A percentile compares a stretch with the other conserved stretches of the same genome.
phyloP scores from a whole-genome alignment of 1,140 invertebrate genomes.

The Epicauta chinensis region DNA sequence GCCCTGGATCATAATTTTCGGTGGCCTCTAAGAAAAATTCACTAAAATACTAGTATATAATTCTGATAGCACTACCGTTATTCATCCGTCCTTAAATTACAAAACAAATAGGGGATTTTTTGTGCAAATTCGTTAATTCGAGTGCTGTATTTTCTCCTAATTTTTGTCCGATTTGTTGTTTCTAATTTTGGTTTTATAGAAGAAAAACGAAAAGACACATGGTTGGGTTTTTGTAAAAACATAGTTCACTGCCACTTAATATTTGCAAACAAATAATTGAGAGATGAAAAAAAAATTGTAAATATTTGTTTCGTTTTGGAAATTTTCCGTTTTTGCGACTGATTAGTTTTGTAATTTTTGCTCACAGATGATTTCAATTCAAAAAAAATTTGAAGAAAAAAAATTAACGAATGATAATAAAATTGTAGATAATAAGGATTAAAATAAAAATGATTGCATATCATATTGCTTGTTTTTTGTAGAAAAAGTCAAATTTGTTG shows the following conservation, averaged over 20 bases:
- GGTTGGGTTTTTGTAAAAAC: conserved; percentile 21
- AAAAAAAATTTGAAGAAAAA: not conserved
- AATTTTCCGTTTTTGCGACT: conserved; percentile 15
- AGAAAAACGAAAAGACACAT: no score
- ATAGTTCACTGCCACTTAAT: conserved; percentile 38
- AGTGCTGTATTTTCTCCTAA: no score
- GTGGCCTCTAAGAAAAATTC: no score
- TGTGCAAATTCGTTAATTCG: no score
- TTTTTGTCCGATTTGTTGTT: no score
- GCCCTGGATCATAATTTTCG: no score
- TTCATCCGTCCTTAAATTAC: no score
- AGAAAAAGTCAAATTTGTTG: not conserved
- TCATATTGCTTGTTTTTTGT: not conserved
- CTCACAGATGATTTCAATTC: conserved; percentile 24
- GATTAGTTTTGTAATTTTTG: conserved; percentile 35
- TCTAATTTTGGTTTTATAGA: no score
- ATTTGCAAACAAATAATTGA: conserved; percentile 23
- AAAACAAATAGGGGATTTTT: no score
- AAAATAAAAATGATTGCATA: conserved; percentile 3
- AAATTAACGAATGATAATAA: not conserved
- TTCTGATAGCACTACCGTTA: no score
- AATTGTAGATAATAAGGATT: not conserved
- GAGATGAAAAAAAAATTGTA: conserved; percentile 16
- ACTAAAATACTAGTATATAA: no score
- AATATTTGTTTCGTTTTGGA: conserved; percentile 26